A percentile compares a stretch with the other conserved stretches of the same genome.
phyloP scores from a whole-genome alignment of 2,113 vertebrate species.

The Lampris megalopsis region DNA sequence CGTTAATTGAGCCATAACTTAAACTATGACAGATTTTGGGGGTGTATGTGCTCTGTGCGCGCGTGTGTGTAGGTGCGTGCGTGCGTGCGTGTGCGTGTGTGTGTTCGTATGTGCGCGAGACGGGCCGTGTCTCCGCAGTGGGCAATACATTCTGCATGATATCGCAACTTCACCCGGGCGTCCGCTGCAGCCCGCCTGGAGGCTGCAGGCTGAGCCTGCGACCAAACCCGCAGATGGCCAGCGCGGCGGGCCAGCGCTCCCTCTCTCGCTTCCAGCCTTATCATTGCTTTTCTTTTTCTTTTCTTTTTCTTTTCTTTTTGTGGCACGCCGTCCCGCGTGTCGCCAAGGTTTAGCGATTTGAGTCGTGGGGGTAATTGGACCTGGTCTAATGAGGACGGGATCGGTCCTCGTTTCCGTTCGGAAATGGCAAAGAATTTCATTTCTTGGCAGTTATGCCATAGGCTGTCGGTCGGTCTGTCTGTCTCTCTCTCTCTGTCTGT shows the following conservation, averaged over 20 bases:
- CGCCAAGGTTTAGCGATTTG: slow-evolving; percentile 39
- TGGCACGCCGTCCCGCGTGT: slow-evolving; percentile 52
- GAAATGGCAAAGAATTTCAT: slow-evolving; percentile 44
- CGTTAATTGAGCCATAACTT: slow-evolving; percentile 64
- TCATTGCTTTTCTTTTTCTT: slow-evolving; percentile 29
- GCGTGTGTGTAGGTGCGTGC: neutral
- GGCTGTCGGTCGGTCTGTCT: slow-evolving; percentile 2
- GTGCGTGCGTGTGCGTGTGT: neutral
- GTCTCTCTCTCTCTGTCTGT: neutral
- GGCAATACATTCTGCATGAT: slow-evolving; percentile 56
- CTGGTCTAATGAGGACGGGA: slow-evolving; percentile 52
- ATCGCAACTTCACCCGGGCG: slow-evolving; percentile 58
- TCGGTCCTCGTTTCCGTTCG: slow-evolving; percentile 18
- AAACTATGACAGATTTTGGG: slow-evolving; percentile 28
- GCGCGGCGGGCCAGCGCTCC: slow-evolving; percentile 59
- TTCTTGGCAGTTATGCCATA: slow-evolving; percentile 28
- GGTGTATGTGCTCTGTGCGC: neutral
- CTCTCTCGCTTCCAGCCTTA: slow-evolving; percentile 40
- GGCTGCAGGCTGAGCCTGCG: slow-evolving; percentile 35
- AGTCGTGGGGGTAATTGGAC: slow-evolving; percentile 16
- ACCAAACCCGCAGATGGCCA: slow-evolving; percentile 69
- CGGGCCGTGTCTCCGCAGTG: slow-evolving; percentile 26
- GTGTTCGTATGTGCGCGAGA: neutral
- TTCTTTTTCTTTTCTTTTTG: slow-evolving; percentile 21
- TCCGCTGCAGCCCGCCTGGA: slow-evolving; percentile 38